A percentile compares a stretch with the other conserved stretches of the same genome.
Conservation (phyloP, 2,888 invertebrate species). For the Thereva unica region DNA sequence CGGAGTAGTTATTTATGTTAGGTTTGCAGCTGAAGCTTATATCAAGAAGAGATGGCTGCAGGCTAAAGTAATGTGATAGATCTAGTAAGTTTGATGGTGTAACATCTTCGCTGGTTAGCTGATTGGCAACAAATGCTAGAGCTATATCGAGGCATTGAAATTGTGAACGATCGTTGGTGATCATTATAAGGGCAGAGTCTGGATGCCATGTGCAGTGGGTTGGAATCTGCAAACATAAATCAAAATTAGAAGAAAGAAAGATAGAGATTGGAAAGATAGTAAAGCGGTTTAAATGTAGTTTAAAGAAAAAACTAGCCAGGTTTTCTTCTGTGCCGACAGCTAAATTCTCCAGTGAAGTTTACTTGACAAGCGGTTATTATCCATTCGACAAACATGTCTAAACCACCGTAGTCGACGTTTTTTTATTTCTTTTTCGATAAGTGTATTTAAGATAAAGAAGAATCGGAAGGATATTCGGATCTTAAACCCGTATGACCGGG, state of each 20-base stretch:
- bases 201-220: slow-evolving; percentile 73
- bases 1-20: slow-evolving; percentile 54
- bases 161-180: slow-evolving; percentile 73
- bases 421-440: no score
- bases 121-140: slow-evolving; percentile 68
- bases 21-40: slow-evolving; percentile 66
- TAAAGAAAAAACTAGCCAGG: no score
- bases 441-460: no score
- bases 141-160: slow-evolving; percentile 77
- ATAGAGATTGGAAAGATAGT: background rate
- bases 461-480: no score
- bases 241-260: slow-evolving; percentile 23
- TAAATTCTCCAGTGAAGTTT: no score
- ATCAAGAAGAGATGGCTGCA: slow-evolving; percentile 62
- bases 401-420: no score
- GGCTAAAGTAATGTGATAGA: slow-evolving; percentile 61
- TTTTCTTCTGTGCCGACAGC: no score
- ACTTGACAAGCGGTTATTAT: no score
- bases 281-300: no score
- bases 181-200: slow-evolving; percentile 68
- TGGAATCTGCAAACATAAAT: slow-evolving; percentile 66
- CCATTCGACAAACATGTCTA: no score
- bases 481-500: no score
- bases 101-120: slow-evolving; percentile 69
- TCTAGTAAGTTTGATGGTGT: slow-evolving; percentile 67